Evolutionary conservation across 2,113 vertebrate species (phyloP).

Genomic region (Eurystomus gularis): DNA sequence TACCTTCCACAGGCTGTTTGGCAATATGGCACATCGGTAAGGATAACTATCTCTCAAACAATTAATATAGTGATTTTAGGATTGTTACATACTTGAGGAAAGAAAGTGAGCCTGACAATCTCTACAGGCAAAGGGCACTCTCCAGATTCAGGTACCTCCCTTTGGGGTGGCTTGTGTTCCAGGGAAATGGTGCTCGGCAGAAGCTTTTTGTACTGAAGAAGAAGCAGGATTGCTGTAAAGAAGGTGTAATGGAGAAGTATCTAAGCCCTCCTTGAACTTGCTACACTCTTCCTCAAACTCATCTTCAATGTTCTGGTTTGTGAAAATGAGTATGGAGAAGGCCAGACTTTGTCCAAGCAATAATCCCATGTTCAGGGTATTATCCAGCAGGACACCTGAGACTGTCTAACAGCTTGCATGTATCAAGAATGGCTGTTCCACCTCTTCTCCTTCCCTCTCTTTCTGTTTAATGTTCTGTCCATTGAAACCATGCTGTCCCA

Average conservation of each 20-base stretch:
- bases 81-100: background rate
- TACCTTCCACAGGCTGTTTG: background rate
- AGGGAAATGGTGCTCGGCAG: background rate
- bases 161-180: background rate
- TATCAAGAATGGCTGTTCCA: background rate
- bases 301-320: background rate
- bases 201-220: background rate
- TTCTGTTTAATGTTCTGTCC: background rate
- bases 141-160: background rate
- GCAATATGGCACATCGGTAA: background rate
- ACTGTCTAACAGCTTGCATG: background rate
- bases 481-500: background rate
- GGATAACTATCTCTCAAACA: background rate
- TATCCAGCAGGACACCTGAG: background rate
- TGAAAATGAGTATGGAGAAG: background rate
- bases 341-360: background rate
- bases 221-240: background rate
- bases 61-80: background rate
- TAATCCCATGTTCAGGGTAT: background rate
- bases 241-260: background rate
- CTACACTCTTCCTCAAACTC: background rate
- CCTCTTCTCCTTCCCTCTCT: background rate
- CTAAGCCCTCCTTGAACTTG: background rate
- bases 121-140: background rate
- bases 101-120: background rate